phyloP scores from a whole-genome alignment of 2,113 vertebrate genomes.

The Thymallus thymallus region DNA sequence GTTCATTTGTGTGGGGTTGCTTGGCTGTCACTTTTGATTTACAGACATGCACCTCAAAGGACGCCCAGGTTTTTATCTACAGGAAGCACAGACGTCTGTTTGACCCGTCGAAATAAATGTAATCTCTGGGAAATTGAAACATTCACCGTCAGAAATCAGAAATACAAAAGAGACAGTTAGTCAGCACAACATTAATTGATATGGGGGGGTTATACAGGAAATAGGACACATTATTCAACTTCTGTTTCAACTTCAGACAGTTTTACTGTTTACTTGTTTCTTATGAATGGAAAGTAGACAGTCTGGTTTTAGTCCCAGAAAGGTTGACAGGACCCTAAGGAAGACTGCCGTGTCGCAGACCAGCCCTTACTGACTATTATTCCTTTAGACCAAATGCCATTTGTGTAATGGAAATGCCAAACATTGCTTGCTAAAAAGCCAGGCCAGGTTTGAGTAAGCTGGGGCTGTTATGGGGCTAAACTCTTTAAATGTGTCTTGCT shows the following conservation, averaged over 20 bases:
- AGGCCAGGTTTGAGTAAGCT: not conserved
- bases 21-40: constrained; percentile 15
- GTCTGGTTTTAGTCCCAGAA: too few relatives aligned
- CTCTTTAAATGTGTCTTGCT: not conserved
- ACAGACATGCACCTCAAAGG: not conserved
- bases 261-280: too few relatives aligned
- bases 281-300: too few relatives aligned
- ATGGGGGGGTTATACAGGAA: too few relatives aligned
- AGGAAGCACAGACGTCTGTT: not conserved
- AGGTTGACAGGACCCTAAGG: too few relatives aligned
- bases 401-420: constrained; percentile 38
- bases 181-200: not conserved
- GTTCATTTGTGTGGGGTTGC: constrained; percentile 3
- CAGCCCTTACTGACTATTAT: too few relatives aligned
- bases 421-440: not conserved
- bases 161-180: not conserved
- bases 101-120: not conserved
- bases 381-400: constrained; percentile 23
- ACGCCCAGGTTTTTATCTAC: not conserved
- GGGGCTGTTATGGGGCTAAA: not conserved
- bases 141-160: not conserved
- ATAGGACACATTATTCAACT: too few relatives aligned
- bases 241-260: too few relatives aligned
- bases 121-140: not conserved
- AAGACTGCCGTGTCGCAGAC: too few relatives aligned